Conservation (phyloP, 35 echinoderm and acorn worm species). For the Lytechinus pictus region DNA sequence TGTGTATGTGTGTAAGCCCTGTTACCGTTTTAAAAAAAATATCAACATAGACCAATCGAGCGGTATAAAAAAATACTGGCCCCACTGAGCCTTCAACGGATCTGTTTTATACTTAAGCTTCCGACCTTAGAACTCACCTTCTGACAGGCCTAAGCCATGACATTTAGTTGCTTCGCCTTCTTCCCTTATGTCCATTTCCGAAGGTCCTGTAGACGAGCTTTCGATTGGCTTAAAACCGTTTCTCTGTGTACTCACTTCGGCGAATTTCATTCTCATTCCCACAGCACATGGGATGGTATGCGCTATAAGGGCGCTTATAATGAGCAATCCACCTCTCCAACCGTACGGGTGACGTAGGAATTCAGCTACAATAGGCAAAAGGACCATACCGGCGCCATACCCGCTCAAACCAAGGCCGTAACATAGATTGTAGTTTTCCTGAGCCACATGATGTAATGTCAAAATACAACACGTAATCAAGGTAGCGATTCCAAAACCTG, state of each 20-base stretch:
- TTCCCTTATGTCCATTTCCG: too few relatives aligned
- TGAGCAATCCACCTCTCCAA: slow-evolving; percentile 20
- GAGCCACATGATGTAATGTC: background rate
- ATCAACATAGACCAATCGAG: too few relatives aligned
- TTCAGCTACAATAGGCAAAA: background rate
- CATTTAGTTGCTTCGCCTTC: too few relatives aligned
- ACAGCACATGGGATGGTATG: background rate
- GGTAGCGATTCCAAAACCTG: too few relatives aligned
- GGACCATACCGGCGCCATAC: background rate
- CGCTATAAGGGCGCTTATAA: background rate
- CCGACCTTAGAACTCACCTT: too few relatives aligned
- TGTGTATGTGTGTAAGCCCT: too few relatives aligned
- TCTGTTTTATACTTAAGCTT: too few relatives aligned
- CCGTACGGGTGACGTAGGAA: background rate
- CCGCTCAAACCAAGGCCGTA: background rate
- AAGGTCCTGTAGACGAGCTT: background rate
- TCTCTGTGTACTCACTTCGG: background rate
- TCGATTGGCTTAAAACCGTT: background rate
- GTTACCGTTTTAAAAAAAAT: too few relatives aligned
- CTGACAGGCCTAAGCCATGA: too few relatives aligned
- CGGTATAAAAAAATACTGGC: too few relatives aligned
- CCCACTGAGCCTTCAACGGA: too few relatives aligned
- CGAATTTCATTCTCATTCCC: background rate
- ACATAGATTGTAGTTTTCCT: background rate
- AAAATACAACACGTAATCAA: too few relatives aligned